Evolutionary conservation across 2,113 vertebrate species (phyloP), one percentile per base, ranked within the genome.

Genomic region (Onychorhynchus coronatus): DNA sequence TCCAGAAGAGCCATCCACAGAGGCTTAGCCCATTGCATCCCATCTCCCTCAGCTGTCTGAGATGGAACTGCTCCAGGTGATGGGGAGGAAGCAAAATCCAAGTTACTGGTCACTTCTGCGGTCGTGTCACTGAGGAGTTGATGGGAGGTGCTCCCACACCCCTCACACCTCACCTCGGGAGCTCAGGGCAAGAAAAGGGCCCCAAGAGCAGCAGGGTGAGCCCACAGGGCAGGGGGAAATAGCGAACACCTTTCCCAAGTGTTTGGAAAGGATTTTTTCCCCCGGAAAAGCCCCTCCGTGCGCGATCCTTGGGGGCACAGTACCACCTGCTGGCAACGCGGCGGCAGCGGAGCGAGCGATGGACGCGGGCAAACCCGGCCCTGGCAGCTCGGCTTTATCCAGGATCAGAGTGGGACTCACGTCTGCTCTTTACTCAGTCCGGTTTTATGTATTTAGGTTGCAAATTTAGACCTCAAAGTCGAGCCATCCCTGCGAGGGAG

Each of bases 321-420:
- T 94, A 79, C 95, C 96, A 94, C 94, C 96, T 96, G 94, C 89
- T 66, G 96, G 96, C 91, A 47, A 1, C 0, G 35, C 2, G 17
- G 12, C 5, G 66, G 55, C 24, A 73, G 83, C 77, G 42, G 8
- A 23, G 87, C 14, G 5, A 61, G 28, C 22, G n/a, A 5, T 8
- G 70, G 47, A 7, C 9, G 1, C 11, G 0, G 23, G 35, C 33
- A 24, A 16, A 53, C 5, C 1, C 61, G 2, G 56, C 37, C 72
- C 42, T 1, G 21, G 21, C 27, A 15, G 11, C 14, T n/a, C 5
- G 62, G 22, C 12, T 24, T 6, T 3, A 1, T 8, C 49, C 68
- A 1, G 3, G 3, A 2, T 1, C 24, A 9, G 4, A 39, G 47
- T 50, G 8, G n/a, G 2, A 6, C 23, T 41, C 49, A 0, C 0